Evolutionary conservation across 2,113 vertebrate species (phyloP), one percentile per base, ranked within the genome.

Genomic region (Nanorana parkeri): DNA sequence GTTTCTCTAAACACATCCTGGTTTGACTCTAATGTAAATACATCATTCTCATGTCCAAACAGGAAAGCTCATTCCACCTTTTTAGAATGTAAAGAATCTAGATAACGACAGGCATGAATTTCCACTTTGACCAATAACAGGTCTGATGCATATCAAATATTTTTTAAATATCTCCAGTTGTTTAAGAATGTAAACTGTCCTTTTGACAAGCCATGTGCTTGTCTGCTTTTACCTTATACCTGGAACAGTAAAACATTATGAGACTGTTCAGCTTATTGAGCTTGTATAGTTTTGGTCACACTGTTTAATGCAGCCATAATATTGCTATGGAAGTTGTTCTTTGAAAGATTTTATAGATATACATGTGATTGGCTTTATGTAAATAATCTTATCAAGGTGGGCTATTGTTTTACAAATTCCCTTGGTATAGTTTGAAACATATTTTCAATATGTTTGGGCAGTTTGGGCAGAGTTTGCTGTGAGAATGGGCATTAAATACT

Each of bases 1-100:
- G 63, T 68, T 83, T 76, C 64, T 76, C 29, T 76, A 83, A 83
- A 76, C 80, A 83, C 72, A 83, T 75, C 71, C 80, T 76, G 80
- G 71, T 83, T 69, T 81, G 61, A 81, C 60, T 55, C 58, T 66
- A 74, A 81, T 58, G 71, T 81, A 81, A 81, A 81, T 81, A 81
- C 80, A 75, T 73, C 21, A 32, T 28, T 81, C 80, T 81, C 69
- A 81, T 81, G 71, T 81, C 69, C 61, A 81, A 81, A 81, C 80
- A 81, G 61, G 80, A 81, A 81, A 66, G 67, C 24, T 61, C 28
- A 69, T 69, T 60, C 55, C 66, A 80, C 55, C 66, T 21, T 68
- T 80, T 80, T 29, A 80, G 29, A 80, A 81, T 81, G 80, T 81
- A 75, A 74, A 81, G 69, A 66, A 81, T 74, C 80, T 56, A 51